These are phyloP conservation scores for Parthenolecanium corni DNA, from an alignment of 2,888 invertebrate genomes.

Conservation along the genomic window DNA sequence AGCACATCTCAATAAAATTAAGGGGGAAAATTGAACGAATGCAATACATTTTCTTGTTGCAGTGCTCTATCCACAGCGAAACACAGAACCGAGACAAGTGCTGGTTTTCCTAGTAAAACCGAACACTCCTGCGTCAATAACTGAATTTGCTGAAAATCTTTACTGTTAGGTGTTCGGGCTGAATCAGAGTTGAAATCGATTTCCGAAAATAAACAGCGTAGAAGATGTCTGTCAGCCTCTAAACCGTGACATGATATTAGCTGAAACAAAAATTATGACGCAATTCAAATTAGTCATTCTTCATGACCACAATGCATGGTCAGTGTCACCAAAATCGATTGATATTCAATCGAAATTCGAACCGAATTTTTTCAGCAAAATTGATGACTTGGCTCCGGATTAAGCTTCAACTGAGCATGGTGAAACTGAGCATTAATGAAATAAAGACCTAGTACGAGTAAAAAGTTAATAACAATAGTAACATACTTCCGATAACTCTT, in stretches of 20 bases:
- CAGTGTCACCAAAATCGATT: too few relatives aligned
- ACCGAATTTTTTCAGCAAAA: too few relatives aligned
- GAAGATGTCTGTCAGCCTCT: conserved; percentile 93
- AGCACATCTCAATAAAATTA: background rate
- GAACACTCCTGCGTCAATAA: conserved; percentile 66
- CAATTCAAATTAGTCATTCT: background rate
- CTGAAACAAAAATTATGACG: conserved; percentile 42
- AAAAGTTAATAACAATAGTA: too few relatives aligned
- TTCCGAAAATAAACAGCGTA: conserved; percentile 84
- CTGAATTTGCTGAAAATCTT: conserved; percentile 52
- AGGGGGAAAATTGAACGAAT: background rate
- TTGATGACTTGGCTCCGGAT: too few relatives aligned
- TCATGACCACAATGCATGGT: background rate
- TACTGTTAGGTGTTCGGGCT: conserved; percentile 34
- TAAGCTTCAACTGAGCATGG: too few relatives aligned
- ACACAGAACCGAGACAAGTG: conserved; percentile 77
- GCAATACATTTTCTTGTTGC: conserved; percentile 29
- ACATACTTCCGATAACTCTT: conserved; percentile 73
- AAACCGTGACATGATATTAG: conserved; percentile 82
- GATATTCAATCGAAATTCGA: too few relatives aligned
- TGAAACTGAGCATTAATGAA: too few relatives aligned
- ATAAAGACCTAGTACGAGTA: background rate
- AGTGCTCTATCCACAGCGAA: conserved; percentile 57
- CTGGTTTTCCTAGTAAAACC: conserved; percentile 69
- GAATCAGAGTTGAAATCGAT: conserved; percentile 59